These are phyloP conservation scores for Meteorus colon DNA, from an alignment of 2,888 invertebrate genomes.

Conservation along the genomic window DNA sequence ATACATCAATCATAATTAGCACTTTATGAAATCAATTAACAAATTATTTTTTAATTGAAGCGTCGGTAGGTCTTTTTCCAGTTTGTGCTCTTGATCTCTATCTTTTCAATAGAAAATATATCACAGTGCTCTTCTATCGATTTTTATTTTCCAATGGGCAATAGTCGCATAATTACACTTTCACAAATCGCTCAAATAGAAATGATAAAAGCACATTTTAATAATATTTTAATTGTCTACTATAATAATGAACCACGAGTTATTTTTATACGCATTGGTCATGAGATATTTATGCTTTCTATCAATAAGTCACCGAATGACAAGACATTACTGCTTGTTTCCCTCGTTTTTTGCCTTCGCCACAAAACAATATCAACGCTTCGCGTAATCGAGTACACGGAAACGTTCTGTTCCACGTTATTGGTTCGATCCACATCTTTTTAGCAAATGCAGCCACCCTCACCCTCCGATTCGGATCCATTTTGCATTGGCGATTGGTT, in stretches of 20 bases:
- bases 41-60: background rate
- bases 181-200: constrained; percentile 33
- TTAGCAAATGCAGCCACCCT: constrained; percentile 89
- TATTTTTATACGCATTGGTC: constrained; percentile 9
- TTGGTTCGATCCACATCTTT: constrained; percentile 52
- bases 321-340: constrained; percentile 39
- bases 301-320: constrained; percentile 12
- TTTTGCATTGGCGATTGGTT: constrained; percentile 87
- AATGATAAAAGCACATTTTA: constrained; percentile 38
- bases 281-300: constrained; percentile 35
- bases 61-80: background rate
- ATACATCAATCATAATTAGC: background rate
- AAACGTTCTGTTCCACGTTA: constrained; percentile 29
- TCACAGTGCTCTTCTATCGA: constrained; percentile 46
- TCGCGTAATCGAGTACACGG: constrained; percentile 6
- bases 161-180: constrained; percentile 27
- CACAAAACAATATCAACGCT: constrained; percentile 19
- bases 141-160: constrained; percentile 32
- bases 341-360: constrained; percentile 33
- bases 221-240: constrained; percentile 35
- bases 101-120: constrained; percentile 51
- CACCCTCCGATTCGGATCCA: constrained; percentile 87
- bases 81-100: constrained; percentile 39
- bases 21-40: background rate
- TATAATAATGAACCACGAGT: constrained; percentile 20